phyloP scores from a whole-genome alignment of 2,797 vertebrate species.

The Vipera ursinii region DNA sequence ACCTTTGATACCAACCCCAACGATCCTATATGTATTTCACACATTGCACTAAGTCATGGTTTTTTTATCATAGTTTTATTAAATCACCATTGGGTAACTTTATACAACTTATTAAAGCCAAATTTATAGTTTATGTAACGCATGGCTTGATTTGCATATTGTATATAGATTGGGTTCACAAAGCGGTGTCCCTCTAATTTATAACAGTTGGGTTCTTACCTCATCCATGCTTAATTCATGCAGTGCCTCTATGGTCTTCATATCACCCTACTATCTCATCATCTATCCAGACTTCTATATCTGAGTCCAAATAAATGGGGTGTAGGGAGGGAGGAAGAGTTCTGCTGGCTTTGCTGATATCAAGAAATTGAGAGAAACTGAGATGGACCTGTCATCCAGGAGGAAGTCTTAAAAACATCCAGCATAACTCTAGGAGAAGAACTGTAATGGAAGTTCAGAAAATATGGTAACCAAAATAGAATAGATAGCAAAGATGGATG shows the following conservation, averaged over 20 bases:
- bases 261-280: not conserved
- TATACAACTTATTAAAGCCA: no score
- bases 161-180: not conserved
- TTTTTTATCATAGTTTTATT: no score
- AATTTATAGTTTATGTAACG: no score
- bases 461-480: not conserved
- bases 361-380: not conserved
- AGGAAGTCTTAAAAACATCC: not conserved
- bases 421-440: not conserved
- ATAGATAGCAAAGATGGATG: not conserved
- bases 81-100: no score
- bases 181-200: not conserved
- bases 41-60: no score
- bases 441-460: not conserved
- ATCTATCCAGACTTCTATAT: not conserved
- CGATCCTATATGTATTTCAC: no score
- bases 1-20: constrained; percentile 9
- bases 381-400: not conserved
- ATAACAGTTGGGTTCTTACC: not conserved
- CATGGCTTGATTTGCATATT: no score
- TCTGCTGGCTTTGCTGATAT: not conserved
- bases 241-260: accelerated
- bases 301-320: not conserved
- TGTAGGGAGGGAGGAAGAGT: not conserved
- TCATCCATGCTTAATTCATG: not conserved